Percentiles rank a stretch among this genome's conserved stretches.
Conservation (phyloP, 2,888 invertebrate species). For the Tetropium fuscum region DNA sequence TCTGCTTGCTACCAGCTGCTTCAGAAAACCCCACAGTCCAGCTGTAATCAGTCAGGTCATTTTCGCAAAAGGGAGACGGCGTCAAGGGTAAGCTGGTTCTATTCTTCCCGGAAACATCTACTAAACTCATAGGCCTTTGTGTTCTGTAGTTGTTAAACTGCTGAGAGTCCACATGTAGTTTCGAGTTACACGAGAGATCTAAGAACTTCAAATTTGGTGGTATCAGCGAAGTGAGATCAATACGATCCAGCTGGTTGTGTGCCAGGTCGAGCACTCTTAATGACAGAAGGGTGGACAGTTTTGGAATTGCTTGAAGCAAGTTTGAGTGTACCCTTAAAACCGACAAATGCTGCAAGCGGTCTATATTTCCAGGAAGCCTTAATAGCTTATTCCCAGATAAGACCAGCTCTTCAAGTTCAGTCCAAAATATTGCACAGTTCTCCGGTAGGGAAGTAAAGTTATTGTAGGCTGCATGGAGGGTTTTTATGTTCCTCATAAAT, state of each 20-base stretch:
- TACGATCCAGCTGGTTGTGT: slow-evolving; percentile 85
- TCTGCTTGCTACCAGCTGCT: slow-evolving; percentile 80
- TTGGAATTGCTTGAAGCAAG: slow-evolving; percentile 79
- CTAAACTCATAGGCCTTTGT: slow-evolving; percentile 83
- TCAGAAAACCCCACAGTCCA: slow-evolving; percentile 90
- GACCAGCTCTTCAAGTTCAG: slow-evolving; percentile 83
- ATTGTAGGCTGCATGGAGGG: slow-evolving; percentile 84
- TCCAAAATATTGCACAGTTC: slow-evolving; percentile 80
- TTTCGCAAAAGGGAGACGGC: slow-evolving; percentile 67
- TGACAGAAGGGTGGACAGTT: slow-evolving; percentile 79
- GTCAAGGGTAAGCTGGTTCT: slow-evolving; percentile 74
- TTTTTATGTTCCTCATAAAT: slow-evolving; percentile 73
- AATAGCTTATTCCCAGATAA: slow-evolving; percentile 85
- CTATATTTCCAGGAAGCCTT: slow-evolving; percentile 81
- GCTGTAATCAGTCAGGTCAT: slow-evolving; percentile 74
- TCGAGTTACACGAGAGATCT: slow-evolving; percentile 86
- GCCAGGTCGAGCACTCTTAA: slow-evolving; percentile 86
- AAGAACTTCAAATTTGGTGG: slow-evolving; percentile 87
- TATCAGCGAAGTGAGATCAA: slow-evolving; percentile 81
- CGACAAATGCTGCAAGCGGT: slow-evolving; percentile 76
- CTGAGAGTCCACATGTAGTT: slow-evolving; percentile 84
- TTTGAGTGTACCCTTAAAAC: slow-evolving; percentile 87
- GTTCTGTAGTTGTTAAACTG: slow-evolving; percentile 84
- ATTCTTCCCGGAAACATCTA: slow-evolving; percentile 87
- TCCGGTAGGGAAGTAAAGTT: slow-evolving; percentile 80